These are phyloP conservation scores for Intellagama lesueurii DNA, from an alignment of 2,797 vertebrate genomes.

Conservation along the genomic window DNA sequence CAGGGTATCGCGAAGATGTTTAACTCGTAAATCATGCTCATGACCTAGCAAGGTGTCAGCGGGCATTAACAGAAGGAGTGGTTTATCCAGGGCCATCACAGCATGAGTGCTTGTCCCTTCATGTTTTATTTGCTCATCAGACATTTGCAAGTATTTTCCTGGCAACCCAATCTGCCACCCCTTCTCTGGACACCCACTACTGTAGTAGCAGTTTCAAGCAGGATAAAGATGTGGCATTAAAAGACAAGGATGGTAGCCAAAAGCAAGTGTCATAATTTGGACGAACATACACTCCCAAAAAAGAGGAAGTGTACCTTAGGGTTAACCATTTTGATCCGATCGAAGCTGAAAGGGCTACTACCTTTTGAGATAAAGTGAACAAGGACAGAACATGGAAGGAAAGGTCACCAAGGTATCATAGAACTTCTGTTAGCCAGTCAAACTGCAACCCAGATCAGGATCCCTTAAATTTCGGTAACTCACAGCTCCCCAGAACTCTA, in stretches of 20 bases:
- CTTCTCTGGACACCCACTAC: conserved; percentile 61
- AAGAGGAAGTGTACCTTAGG: conserved; percentile 6
- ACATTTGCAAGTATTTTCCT: conserved; percentile 47
- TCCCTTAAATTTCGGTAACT: conserved; percentile 35
- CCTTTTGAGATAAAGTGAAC: conserved; percentile 67
- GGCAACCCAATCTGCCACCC: conserved; percentile 65
- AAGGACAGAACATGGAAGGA: conserved; percentile 64
- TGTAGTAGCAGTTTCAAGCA: conserved; percentile 78
- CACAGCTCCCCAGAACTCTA: background rate
- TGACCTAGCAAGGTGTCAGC: conserved; percentile 87
- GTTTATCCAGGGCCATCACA: conserved; percentile 76
- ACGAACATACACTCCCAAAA: background rate
- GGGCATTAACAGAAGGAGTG: conserved; percentile 83
- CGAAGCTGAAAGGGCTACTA: conserved; percentile 70
- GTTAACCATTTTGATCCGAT: conserved; percentile 39
- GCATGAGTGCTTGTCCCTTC: conserved; percentile 73
- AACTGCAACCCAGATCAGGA: conserved; percentile 11
- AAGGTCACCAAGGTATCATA: conserved; percentile 63
- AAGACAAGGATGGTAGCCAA: conserved; percentile 1
- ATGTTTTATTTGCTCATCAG: conserved; percentile 56
- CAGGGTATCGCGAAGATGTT: conserved; percentile 90
- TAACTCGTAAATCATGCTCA: conserved; percentile 93
- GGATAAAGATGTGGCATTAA: conserved; percentile 50
- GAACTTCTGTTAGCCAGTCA: conserved; percentile 74
- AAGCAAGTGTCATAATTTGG: background rate